Base-by-base conservation (phyloP, 2,888 invertebrate genomes). In the Andrena fulva region DNA sequence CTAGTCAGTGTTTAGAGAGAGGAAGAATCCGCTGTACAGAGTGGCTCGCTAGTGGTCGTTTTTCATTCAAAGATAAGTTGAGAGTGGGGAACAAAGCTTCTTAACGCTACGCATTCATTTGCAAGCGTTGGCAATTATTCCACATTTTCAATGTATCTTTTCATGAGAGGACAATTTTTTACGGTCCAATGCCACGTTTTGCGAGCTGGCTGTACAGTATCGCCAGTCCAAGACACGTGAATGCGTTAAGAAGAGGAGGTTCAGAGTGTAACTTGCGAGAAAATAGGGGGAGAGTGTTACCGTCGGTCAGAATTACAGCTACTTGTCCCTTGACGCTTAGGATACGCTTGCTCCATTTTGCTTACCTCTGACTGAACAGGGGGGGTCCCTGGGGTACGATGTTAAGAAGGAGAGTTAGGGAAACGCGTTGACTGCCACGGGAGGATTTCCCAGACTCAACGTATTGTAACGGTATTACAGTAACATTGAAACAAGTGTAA, bases 311-410 rank as follows among this genome's bases (percentile, higher is more conserved):
- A 82, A 63, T 75, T 68, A 42, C 67, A 50, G 20, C 68, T 76
- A 71, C 42, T 76, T 71, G 76, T 52, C 35, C 54, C 68, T 71
- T 64, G 69, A 48, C 59, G 50, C 52, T 68, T 54, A 24, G 72
- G 75, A 86, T 79, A 86, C 69, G 64, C 77, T 86, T 86, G 79
- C 86, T 86, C 86, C 86, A 86, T 86, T 86, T 86, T 86, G 68
- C 75, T 86, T 86, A 75, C 66, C 66, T 71, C 78, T 74, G 59
- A 71, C 78, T 74, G 59, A 71, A 42, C 42, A 60, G 54, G 60
- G 27, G 27, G 35, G 31, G 52, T 27, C 59, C 52, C 64, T 27
- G 50, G 31, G 60, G 69, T 31, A 59, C 33, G 35, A 68, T 54
- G 71, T 72, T 69, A 66, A 20, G 54, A 56, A 29, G 62, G 71